Conservation (phyloP, 2,797 vertebrate species). For the Sphenodon punctatus region DNA sequence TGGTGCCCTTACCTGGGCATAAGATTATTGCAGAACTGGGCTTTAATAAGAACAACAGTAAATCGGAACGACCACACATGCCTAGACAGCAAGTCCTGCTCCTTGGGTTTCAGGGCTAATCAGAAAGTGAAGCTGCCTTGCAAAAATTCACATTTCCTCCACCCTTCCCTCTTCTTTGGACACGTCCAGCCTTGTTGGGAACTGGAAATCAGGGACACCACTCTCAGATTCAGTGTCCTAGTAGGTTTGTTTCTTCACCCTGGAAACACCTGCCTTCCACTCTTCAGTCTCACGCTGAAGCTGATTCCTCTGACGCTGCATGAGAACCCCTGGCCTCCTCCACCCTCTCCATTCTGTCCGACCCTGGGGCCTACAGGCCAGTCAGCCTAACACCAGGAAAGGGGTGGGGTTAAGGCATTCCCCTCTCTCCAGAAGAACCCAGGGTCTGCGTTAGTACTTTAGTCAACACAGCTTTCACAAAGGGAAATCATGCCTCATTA, state of each 20-base stretch:
- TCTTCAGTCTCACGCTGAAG: neutral
- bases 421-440: too few relatives aligned
- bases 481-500: too few relatives aligned
- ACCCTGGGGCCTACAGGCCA: too few relatives aligned
- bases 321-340: too few relatives aligned
- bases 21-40: slow-evolving; percentile 64
- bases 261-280: neutral
- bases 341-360: too few relatives aligned
- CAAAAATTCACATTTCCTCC: slow-evolving; percentile 40
- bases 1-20: slow-evolving; percentile 75
- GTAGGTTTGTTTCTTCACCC: neutral
- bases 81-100: slow-evolving; percentile 28
- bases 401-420: too few relatives aligned
- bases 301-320: slow-evolving; percentile 5
- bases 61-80: slow-evolving; percentile 67
- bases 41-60: slow-evolving; percentile 73
- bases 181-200: slow-evolving; percentile 65
- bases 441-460: too few relatives aligned
- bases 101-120: slow-evolving; percentile 51
- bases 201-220: too few relatives aligned
- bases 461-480: too few relatives aligned
- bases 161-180: slow-evolving; percentile 60
- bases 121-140: slow-evolving; percentile 43
- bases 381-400: too few relatives aligned
- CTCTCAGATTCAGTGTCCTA: neutral